These are phyloP conservation scores for Lytechinus variegatus DNA, from an alignment of 35 echinoderm and acorn worm species.

Conservation along the genomic window DNA sequence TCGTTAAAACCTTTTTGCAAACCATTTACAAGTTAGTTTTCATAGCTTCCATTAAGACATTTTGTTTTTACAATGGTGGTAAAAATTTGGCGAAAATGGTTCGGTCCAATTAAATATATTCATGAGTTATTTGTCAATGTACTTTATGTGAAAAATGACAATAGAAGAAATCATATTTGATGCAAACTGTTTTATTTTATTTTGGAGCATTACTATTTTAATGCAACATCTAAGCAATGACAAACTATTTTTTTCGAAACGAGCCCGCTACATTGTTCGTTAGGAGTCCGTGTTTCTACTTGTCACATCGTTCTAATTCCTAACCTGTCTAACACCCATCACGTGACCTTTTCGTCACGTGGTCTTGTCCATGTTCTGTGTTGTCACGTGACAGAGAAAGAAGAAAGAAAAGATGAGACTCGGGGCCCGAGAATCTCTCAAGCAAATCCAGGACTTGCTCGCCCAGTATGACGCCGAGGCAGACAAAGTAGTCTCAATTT, in stretches of 20 bases:
- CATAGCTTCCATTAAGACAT: no score
- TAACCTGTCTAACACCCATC: neutral
- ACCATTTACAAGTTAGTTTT: no score
- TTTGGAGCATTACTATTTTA: neutral
- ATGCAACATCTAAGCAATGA: neutral
- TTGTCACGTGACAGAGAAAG: constrained; percentile 10
- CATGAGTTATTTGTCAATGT: no score
- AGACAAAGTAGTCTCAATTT: constrained; percentile 11
- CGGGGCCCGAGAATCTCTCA: neutral
- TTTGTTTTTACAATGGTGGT: no score
- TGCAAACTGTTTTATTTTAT: neutral
- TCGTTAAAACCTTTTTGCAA: no score
- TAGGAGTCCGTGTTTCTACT: neutral
- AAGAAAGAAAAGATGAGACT: constrained; percentile 13
- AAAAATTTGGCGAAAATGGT: no score
- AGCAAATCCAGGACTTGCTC: neutral
- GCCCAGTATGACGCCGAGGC: neutral
- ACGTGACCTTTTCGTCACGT: neutral
- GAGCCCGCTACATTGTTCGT: neutral
- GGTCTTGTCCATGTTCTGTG: neutral
- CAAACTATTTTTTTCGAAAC: neutral
- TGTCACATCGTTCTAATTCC: neutral
- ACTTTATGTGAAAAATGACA: no score
- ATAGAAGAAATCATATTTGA: no score
- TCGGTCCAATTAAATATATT: no score